phyloP scores from a whole-genome alignment of 2,797 vertebrate genomes.

The Crenichthys baileyi region DNA sequence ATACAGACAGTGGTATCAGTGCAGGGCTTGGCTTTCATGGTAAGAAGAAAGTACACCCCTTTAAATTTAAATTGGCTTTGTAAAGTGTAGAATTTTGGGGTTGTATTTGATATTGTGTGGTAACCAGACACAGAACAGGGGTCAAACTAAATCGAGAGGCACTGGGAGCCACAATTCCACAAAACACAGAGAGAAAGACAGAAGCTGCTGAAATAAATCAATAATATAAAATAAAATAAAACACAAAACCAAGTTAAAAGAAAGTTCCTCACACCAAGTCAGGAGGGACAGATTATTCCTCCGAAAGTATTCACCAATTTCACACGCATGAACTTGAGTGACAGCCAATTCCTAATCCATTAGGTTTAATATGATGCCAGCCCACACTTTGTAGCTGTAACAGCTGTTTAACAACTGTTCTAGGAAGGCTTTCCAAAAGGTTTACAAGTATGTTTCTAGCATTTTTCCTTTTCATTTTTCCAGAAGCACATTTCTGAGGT shows the following conservation, averaged over 20 bases:
- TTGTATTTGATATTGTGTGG: background rate
- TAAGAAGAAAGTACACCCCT: background rate
- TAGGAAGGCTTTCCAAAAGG: background rate
- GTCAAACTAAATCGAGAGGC: background rate
- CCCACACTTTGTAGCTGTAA: background rate
- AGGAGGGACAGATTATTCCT: background rate
- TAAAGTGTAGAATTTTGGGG: background rate
- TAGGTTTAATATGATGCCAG: background rate
- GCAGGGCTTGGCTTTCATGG: background rate
- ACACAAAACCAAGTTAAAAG: background rate
- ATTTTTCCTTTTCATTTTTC: background rate
- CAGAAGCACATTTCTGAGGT: background rate
- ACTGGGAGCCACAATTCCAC: background rate
- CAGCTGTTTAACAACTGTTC: background rate
- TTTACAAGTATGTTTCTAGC: background rate
- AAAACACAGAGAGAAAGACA: background rate
- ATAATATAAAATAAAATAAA: background rate
- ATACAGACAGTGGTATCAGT: background rate
- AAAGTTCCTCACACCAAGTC: background rate
- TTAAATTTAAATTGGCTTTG: background rate
- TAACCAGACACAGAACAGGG: background rate
- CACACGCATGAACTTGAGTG: background rate
- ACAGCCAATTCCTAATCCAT: background rate
- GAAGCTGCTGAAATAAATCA: background rate
- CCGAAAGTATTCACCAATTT: background rate